Evolutionary conservation across 2,888 invertebrate species (phyloP).

Genomic region (Allygus modestus): DNA sequence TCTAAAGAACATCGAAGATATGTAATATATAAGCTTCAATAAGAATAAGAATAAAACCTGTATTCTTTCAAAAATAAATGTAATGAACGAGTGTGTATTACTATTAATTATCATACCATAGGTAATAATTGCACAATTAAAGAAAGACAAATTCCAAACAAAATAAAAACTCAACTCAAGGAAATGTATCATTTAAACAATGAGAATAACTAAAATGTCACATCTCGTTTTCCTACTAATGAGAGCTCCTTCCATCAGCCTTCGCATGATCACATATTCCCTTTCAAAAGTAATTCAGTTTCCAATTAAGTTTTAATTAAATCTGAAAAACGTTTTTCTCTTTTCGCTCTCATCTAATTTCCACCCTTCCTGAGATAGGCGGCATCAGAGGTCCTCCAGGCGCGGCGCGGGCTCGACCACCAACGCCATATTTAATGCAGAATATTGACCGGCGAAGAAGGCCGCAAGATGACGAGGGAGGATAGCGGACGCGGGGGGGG

Average conservation of each 20-base stretch:
- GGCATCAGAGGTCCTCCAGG: background rate
- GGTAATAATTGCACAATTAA: too few relatives aligned
- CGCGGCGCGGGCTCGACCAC: background rate
- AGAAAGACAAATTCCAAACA: too few relatives aligned
- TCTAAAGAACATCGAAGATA: too few relatives aligned
- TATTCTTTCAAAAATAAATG: too few relatives aligned
- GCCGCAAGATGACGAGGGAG: slow-evolving; percentile 20
- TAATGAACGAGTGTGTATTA: too few relatives aligned
- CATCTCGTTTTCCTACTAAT: slow-evolving; percentile 17
- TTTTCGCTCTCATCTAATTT: slow-evolving; percentile 27
- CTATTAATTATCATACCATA: too few relatives aligned
- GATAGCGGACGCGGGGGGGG: too few relatives aligned
- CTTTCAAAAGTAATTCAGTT: slow-evolving; percentile 23
- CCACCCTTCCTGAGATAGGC: background rate
- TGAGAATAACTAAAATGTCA: too few relatives aligned
- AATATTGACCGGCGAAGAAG: slow-evolving; percentile 46
- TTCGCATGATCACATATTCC: background rate
- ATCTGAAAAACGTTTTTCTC: slow-evolving; percentile 21
- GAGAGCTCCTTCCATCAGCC: background rate
- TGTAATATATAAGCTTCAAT: too few relatives aligned
- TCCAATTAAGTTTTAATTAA: slow-evolving; percentile 36
- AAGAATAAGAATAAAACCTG: too few relatives aligned
- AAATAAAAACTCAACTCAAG: too few relatives aligned
- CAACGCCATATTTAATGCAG: slow-evolving; percentile 44
- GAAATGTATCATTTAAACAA: too few relatives aligned